These are phyloP conservation scores for Brachyptera putata DNA, from an alignment of 2,888 invertebrate species.

Conservation along the genomic window DNA sequence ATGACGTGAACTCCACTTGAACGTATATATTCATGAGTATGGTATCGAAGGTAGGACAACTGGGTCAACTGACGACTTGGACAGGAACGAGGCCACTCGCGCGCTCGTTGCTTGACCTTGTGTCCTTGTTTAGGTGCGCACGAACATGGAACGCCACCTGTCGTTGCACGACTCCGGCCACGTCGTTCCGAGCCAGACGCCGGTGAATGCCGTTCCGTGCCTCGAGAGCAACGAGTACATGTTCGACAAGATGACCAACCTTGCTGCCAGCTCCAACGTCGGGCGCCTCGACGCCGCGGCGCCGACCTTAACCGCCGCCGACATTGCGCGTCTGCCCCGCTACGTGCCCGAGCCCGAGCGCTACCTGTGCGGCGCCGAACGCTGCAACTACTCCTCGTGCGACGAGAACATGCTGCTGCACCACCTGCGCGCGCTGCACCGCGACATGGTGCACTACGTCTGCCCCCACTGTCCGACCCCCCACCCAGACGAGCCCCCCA, in stretches of 20 bases:
- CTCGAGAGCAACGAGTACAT: slow-evolving; percentile 71
- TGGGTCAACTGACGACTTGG: too few species aligned
- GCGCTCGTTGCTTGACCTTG: too few species aligned
- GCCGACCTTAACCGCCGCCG: slow-evolving; percentile 38
- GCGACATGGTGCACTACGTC: slow-evolving; percentile 46
- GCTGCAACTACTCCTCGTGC: slow-evolving; percentile 66
- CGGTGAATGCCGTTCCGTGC: slow-evolving; percentile 79
- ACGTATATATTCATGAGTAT: too few species aligned
- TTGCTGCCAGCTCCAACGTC: slow-evolving; percentile 64
- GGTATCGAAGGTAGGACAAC: too few species aligned
- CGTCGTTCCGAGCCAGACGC: slow-evolving; percentile 57
- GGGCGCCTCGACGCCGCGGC: background rate
- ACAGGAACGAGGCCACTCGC: too few species aligned
- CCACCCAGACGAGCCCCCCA: slow-evolving; percentile 38
- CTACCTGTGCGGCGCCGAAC: slow-evolving; percentile 66
- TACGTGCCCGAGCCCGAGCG: slow-evolving; percentile 55
- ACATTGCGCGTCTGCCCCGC: slow-evolving; percentile 42
- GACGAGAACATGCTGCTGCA: slow-evolving; percentile 66
- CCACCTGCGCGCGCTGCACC: slow-evolving; percentile 69
- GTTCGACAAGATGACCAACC: slow-evolving; percentile 81
- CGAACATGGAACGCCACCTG: slow-evolving; percentile 68
- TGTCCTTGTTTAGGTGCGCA: slow-evolving; percentile 41
- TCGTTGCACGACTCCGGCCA: slow-evolving; percentile 51
- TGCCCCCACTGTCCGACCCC: slow-evolving; percentile 67
- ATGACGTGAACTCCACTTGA: too few species aligned